Base-by-base conservation (phyloP, 2,797 vertebrate species). In the Coilia nasus region DNA sequence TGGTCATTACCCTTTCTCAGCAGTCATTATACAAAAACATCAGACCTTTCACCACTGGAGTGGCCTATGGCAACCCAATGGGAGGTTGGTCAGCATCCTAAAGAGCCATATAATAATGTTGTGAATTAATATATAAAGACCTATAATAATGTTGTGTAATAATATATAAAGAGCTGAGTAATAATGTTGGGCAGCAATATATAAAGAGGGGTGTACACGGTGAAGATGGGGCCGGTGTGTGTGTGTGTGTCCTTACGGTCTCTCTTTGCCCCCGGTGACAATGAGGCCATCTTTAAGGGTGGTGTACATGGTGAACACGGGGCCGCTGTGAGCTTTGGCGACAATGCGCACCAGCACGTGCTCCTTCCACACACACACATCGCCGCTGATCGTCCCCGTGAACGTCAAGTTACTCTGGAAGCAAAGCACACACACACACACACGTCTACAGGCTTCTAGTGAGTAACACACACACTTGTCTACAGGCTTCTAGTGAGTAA, bases 361-460 rank as follows among this genome's bases (percentile, higher is more conserved):
- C 82, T 98, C 98, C 93, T 97, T 99, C 98, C 98, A 99, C 89
- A 99, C 98, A 96, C 97, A 99, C 90, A 99, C 97, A 94, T 99
- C 98, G 92, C 98, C 98, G 96, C 98, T 99, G 95, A 99, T 97
- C 92, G 98, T 97, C 96, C 98, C 98, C 96, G 98, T 99, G 97
- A 99, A 99, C 90, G 98, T 99, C 97, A 99, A 97, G 96, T 98
- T 99, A 97, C 97, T 99, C 98, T 99, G 97, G 96, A 98, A 97
- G 96, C 94, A 95, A 95, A 96, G 96, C 94, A 96, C 94, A 96
- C 50, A 54, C 50, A 54, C 50, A 54, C 50, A 92, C 94, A 96
- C 95, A 96, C 96, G 95, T 96, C 95, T 96, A 96, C 94, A 95
- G 95, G 94, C 94, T 94, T 96, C 95, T 93, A 87, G 94, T 85